phyloP scores from a whole-genome alignment of 1,140 invertebrate genomes.

The Formica exsecta region DNA sequence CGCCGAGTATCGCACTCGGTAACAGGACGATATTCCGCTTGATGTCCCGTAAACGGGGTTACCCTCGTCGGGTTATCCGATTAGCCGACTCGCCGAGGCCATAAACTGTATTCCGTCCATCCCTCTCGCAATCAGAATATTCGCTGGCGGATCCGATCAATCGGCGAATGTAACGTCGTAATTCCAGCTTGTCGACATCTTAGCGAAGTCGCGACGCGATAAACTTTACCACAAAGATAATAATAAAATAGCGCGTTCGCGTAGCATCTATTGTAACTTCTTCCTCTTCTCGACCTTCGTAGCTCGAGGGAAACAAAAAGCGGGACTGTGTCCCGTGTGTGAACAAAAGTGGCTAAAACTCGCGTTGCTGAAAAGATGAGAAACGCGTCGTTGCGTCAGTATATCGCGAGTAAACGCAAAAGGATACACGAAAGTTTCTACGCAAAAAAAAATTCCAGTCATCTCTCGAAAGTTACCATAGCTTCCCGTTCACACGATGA shows the following conservation, averaged over 20 bases:
- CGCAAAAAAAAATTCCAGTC: background rate
- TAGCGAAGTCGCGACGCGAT: background rate
- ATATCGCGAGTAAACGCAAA: background rate
- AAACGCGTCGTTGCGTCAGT: constrained; percentile 18
- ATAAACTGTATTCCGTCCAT: constrained; percentile 12
- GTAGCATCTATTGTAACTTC: constrained; percentile 11
- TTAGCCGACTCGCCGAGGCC: constrained; percentile 7
- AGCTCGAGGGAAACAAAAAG: background rate
- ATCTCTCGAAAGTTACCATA: background rate
- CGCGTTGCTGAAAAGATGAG: background rate
- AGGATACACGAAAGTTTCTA: background rate
- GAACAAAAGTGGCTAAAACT: constrained; percentile 48
- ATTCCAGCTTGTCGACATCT: background rate
- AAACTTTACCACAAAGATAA: background rate
- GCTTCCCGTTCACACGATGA: constrained; percentile 22
- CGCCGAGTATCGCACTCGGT: background rate
- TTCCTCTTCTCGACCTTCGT: constrained; percentile 26
- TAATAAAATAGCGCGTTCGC: background rate
- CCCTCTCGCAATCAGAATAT: background rate
- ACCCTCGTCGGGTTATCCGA: constrained; percentile 29
- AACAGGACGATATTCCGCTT: constrained; percentile 20
- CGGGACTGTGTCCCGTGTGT: constrained; percentile 29
- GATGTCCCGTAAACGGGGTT: constrained; percentile 41
- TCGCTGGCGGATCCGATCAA: background rate
- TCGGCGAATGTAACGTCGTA: background rate